phyloP scores from a whole-genome alignment of 2,797 vertebrate species.

The Lemur catta region DNA sequence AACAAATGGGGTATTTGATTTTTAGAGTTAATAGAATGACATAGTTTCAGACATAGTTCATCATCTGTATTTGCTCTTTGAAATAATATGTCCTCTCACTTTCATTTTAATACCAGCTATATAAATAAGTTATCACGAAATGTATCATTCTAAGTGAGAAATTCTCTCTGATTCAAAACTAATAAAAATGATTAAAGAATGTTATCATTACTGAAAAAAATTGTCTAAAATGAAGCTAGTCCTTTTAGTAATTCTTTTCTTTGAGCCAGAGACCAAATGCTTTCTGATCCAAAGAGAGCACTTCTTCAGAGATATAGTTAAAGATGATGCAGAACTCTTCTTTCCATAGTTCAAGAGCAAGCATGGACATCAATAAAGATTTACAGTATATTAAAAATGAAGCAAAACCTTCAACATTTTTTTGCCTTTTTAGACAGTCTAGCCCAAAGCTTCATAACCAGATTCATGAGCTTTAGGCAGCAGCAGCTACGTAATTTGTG shows the following conservation, averaged over 20 bases:
- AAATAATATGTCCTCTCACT: background rate
- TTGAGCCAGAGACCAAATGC: background rate
- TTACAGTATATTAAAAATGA: background rate
- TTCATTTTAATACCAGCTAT: conserved; percentile 35
- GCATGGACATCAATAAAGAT: background rate
- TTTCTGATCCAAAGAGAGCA: background rate
- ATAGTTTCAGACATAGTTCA: background rate
- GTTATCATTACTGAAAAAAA: background rate
- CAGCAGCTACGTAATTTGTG: background rate
- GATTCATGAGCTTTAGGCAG: background rate
- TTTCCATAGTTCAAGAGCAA: background rate
- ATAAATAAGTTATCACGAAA: background rate
- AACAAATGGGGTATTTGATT: background rate
- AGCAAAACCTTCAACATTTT: background rate
- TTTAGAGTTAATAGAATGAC: background rate
- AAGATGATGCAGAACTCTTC: background rate
- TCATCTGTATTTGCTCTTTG: conserved; percentile 43
- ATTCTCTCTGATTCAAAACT: conserved; percentile 21
- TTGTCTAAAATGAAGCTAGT: background rate
- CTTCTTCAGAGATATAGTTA: background rate
- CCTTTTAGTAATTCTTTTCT: background rate
- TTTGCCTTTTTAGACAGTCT: background rate
- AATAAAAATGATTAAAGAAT: background rate
- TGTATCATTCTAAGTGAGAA: background rate
- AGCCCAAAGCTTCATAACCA: background rate